A percentile compares a stretch with the other conserved stretches of the same genome.
Conservation (phyloP, 2,113 vertebrate species). For the Climacteris rufus region DNA sequence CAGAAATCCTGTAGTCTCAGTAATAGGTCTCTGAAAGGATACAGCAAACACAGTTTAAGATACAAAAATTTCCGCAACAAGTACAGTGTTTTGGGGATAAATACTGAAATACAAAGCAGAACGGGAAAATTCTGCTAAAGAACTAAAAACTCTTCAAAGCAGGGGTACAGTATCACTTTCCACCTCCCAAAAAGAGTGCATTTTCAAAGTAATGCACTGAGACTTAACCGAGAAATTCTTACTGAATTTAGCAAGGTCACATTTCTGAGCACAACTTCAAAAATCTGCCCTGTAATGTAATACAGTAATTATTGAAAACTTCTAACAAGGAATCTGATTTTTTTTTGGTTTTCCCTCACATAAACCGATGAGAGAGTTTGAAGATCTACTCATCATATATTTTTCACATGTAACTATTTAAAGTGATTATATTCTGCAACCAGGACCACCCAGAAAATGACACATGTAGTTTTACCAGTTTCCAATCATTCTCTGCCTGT, state of each 20-base stretch:
- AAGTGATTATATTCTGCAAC: neutral
- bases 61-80: neutral
- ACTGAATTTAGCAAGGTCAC: neutral
- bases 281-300: neutral
- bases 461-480: neutral
- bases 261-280: neutral
- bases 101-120: neutral
- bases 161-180: neutral
- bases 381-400: neutral
- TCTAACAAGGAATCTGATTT: neutral
- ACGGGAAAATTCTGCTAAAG: neutral
- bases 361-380: neutral
- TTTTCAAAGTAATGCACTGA: neutral
- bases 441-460: neutral
- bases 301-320: neutral
- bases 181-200: neutral
- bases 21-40: neutral
- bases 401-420: neutral
- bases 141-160: neutral
- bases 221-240: neutral
- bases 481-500: accelerated
- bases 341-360: neutral
- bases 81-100: neutral
- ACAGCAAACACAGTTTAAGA: neutral
- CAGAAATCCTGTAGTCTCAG: neutral